phyloP scores from a whole-genome alignment of 2,797 vertebrate genomes.

The Limosa lapponica region DNA sequence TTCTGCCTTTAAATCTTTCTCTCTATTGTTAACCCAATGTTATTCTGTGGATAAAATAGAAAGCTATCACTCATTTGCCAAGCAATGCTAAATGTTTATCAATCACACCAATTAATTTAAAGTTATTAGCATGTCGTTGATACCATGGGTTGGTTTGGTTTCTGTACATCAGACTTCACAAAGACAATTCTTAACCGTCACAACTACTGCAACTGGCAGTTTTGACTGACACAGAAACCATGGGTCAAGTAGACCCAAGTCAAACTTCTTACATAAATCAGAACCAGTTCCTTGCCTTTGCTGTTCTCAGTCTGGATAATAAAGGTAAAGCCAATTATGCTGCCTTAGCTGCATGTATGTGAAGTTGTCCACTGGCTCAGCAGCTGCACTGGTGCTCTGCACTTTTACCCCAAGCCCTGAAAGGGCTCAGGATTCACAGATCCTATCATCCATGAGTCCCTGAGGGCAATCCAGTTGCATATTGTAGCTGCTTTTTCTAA shows the following conservation, averaged over 20 bases:
- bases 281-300: not conserved
- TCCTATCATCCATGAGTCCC: not conserved
- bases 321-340: not conserved
- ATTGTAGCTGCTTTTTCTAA: constrained; percentile 10
- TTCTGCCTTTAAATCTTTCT: not conserved
- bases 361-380: not conserved
- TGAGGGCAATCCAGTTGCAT: not conserved
- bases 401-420: not conserved
- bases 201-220: not conserved
- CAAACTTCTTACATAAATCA: not conserved
- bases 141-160: not conserved
- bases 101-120: not conserved
- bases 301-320: not conserved
- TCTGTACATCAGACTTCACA: not conserved
- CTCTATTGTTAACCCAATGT: not conserved
- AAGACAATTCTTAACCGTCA: not conserved
- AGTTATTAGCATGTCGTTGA: not conserved
- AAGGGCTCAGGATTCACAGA: not conserved
- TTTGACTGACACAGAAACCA: not conserved
- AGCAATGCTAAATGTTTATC: not conserved
- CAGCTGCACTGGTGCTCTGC: not conserved
- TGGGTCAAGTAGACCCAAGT: not conserved
- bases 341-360: not conserved
- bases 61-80: not conserved
- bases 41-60: not conserved